Evolutionary conservation across 1,140 invertebrate genomes (phyloP).

Genomic region (Zelostemma sp.): DNA sequence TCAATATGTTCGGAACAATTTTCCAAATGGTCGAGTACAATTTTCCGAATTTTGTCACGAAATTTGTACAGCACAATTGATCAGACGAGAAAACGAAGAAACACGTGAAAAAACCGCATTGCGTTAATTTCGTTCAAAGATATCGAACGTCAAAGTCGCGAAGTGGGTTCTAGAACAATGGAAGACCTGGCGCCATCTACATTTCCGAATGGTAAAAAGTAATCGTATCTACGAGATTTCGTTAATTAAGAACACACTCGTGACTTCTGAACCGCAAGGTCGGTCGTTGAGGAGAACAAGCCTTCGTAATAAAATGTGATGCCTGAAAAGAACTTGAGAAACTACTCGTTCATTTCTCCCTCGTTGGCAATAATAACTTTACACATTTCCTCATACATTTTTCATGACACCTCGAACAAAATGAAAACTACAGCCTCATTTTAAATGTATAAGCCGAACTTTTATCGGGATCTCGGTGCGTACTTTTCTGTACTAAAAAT

Average conservation of each 20-base stretch:
- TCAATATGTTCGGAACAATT: too few relatives aligned
- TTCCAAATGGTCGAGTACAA: too few relatives aligned
- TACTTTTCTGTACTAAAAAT: neutral
- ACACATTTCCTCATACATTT: neutral
- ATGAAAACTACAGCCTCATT: neutral
- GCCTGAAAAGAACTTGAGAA: neutral
- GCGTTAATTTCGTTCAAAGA: slow-evolving; percentile 27
- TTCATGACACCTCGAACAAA: neutral
- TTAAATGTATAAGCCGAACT: neutral
- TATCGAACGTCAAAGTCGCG: slow-evolving; percentile 43
- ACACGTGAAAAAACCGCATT: slow-evolving; percentile 39
- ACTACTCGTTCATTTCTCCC: too few relatives aligned
- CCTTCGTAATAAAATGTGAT: neutral
- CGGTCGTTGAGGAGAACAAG: slow-evolving; percentile 21
- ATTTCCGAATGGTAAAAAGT: too few relatives aligned
- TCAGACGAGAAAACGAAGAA: slow-evolving; percentile 42
- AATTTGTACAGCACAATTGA: slow-evolving; percentile 20
- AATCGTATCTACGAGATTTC: slow-evolving; percentile 42
- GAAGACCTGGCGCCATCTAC: too few relatives aligned
- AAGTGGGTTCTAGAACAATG: slow-evolving; percentile 37
- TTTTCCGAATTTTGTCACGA: neutral
- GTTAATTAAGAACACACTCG: slow-evolving; percentile 46
- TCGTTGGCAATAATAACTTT: too few relatives aligned
- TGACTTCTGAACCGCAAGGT: slow-evolving; percentile 31
- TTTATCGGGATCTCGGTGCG: neutral